These are phyloP conservation scores for Drosophila azteca DNA, from an alignment of 1,140 invertebrate genomes.

Conservation along the genomic window DNA sequence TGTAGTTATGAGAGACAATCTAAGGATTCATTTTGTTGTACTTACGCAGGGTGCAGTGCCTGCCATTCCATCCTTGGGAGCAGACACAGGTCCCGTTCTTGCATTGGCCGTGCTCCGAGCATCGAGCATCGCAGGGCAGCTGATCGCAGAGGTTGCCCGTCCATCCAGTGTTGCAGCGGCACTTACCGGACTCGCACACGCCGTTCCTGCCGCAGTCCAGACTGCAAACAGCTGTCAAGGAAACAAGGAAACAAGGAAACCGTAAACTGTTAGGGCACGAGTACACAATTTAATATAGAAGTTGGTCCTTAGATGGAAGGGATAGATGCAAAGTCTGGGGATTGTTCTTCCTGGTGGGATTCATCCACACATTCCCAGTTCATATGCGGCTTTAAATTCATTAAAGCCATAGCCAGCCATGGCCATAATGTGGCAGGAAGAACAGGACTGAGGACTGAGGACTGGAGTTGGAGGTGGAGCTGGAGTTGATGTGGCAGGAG, in stretches of 20 bases:
- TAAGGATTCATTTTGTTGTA: conserved; percentile 51
- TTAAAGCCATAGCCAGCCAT: conserved; percentile 26
- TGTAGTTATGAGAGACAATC: too few relatives aligned
- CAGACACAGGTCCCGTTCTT: conserved; percentile 98
- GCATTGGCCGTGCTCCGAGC: conserved; percentile 97
- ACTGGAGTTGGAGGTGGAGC: neutral
- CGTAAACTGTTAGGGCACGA: neutral
- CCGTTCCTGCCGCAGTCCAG: conserved; percentile 96
- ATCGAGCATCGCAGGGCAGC: conserved; percentile 94
- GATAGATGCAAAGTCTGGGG: neutral
- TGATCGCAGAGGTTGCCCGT: conserved; percentile 95
- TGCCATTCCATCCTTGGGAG: conserved; percentile 98
- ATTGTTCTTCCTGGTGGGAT: neutral
- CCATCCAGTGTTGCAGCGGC: conserved; percentile 95
- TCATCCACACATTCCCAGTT: neutral
- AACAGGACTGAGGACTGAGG: neutral
- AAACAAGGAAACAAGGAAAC: neutral
- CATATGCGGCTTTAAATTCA: conserved; percentile 45
- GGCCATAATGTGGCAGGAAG: neutral
- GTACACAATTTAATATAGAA: neutral
- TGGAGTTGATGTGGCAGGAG: neutral
- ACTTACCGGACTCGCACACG: conserved; percentile 94
- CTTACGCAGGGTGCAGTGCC: conserved; percentile 97
- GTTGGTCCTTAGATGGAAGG: too few relatives aligned
- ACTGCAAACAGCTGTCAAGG: conserved; percentile 90